Base-by-base conservation (phyloP, 2,888 invertebrate genomes). In the Mythimna pallens region DNA sequence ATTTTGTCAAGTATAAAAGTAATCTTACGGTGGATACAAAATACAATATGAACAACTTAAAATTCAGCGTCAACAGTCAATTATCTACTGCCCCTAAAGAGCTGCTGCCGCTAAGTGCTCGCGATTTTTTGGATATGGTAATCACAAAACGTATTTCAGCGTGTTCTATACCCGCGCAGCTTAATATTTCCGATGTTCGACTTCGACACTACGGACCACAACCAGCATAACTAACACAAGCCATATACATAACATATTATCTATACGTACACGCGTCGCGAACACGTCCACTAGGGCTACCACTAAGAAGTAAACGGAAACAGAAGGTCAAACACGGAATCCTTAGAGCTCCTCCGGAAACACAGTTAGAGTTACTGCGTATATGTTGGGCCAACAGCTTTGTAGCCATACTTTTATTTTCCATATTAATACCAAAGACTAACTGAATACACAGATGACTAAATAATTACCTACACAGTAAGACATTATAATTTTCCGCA, bases 171-270 rank as follows among this genome's bases (percentile, higher is more conserved):
- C 17, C n/a, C 6, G 4, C 25, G 22, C 3, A 20, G 17, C 34
- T 76, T 20, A 25, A 58, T 40, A 58, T 34, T 14, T 10, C 25
- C 12, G n/a, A 58, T 34, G 40, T 76, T 30, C 22, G 65, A 55
- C 30, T 6, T 17, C 59, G 59, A n/a, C 36, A 10, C 10, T 22
- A 30, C 54, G 47, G 25, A 17, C 57, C 25, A 25, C 52, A 12
- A 12, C 74, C 63, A 34, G 10, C 47, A 20, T 43, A 52, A 34
- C 67, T n/a, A 73, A 50, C 40, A 36, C 68, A 3, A 52, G 12
- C 67, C 10, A 3, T n/a, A 14, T 22, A 20, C 22, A 10, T 34
- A 20, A 34, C 14, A 30, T 6, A 20, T 1, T 6, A 20, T 1
- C 3, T 34, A 36, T 36, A 36, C 12, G 10, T 40, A 40, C 40